These are phyloP conservation scores for Calephelis nemesis DNA, from an alignment of 1,140 invertebrate species.

Conservation along the genomic window DNA sequence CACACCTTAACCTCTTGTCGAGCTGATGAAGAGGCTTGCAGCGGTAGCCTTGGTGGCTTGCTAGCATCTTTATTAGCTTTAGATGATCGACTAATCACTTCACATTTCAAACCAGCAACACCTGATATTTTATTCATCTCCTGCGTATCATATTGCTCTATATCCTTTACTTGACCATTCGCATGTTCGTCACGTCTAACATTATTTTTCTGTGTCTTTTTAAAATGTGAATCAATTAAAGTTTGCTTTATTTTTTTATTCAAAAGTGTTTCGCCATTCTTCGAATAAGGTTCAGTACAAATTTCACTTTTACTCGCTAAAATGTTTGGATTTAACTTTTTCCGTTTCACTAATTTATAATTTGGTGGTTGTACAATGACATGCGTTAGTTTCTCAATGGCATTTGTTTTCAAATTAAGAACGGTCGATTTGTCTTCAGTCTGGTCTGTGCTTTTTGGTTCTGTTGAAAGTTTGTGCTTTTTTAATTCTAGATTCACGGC, in stretches of 20 bases:
- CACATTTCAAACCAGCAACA: conserved; percentile 47
- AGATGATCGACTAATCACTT: conserved; percentile 31
- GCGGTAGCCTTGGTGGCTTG: conserved; percentile 32
- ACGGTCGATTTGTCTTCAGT: conserved; percentile 51
- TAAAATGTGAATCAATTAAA: conserved; percentile 49
- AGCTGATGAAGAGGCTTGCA: conserved; percentile 29
- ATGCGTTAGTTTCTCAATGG: conserved; percentile 61
- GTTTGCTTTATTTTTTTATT: conserved; percentile 47
- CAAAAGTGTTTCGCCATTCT: conserved; percentile 33
- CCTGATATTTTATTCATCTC: conserved; percentile 59
- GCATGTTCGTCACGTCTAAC: conserved; percentile 21
- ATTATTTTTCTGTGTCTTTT: conserved; percentile 30
- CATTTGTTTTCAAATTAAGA: conserved; percentile 73
- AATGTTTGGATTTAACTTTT: conserved; percentile 42
- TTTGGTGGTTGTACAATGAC: conserved; percentile 70
- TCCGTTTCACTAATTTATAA: conserved; percentile 66
- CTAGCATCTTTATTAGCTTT: conserved; percentile 39
- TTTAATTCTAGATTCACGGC: conserved; percentile 67
- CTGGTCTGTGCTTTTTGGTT: conserved; percentile 28
- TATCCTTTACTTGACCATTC: conserved; percentile 24
- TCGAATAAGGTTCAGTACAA: conserved; percentile 23
- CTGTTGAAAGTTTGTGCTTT: conserved; percentile 53
- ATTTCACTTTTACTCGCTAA: conserved; percentile 26
- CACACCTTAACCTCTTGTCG: conserved; percentile 41
- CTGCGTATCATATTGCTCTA: conserved; percentile 41